Evolutionary conservation across 2,113 vertebrate genomes (phyloP), one percentile per base, ranked within the genome.

Genomic region (Ceyx cyanopectus): DNA sequence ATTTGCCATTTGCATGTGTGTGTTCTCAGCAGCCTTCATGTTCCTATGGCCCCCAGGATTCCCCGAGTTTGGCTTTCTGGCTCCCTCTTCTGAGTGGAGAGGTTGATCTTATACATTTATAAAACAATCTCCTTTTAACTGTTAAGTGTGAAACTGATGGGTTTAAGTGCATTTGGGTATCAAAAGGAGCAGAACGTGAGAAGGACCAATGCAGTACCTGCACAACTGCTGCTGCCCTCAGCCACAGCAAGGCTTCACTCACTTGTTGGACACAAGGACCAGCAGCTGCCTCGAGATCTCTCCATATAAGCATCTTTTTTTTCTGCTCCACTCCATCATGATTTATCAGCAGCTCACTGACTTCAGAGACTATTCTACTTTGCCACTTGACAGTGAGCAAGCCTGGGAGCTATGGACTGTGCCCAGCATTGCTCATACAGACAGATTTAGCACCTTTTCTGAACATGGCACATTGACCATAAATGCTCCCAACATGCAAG

Each of bases 1-100:
- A 95, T 96, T 92, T 96, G 60, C 91, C 92, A 95, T 93, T 95
- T 96, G 95, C 94, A 96, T 94, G 92, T 92, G 92, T 92, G 95
- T 95, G 91, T 92, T 94, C 91, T 93, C 78, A 74, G 60, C 78
- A 96, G 72, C 63, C 32, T 94, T 96, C 10, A 0, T 58, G 51
- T 63, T 91, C 92, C 84, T 56, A 51, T 4, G 14, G 43, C 23
- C 62, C 41, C 30, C 46, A 80, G 54, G 41, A 89, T 83, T 89
- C 75, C 40, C 51, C 0, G 8, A 80, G 40, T 87, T 92, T 87
- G 72, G 65, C 37, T 94, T 94, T 89, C 60, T 87, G 75, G 61
- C 85, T 92, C 75, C 85, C 72, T 94, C 84, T 96, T 95, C 83
- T 89, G 89, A 92, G 74, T 48, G 30, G 43, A 81, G 60, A 75